Base-by-base conservation (phyloP, 2,888 invertebrate genomes). In the Drosophila setosimentum region DNA sequence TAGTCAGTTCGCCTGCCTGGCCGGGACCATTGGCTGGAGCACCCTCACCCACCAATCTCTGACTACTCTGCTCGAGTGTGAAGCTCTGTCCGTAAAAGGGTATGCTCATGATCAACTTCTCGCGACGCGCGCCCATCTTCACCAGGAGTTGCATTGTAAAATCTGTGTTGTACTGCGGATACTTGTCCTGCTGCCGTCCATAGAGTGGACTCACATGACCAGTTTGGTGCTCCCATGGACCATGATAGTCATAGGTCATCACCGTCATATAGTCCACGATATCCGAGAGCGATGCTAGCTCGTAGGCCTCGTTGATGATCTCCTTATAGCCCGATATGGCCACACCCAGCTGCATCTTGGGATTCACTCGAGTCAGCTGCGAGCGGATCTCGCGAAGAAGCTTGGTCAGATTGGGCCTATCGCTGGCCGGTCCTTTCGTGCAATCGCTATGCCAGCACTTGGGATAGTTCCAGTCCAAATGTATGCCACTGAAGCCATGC, bases 391-490 rank as follows among this genome's bases (percentile, higher is more conserved):
- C 97, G 93, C 95, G 94, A 21, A 97, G 93, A 24, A 98, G 94
- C 91, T 95, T 96, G 0, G 96, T 96, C 78, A 96, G 97, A 89
- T 97, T 97, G 0, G 95, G 94, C 86, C 95, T 96, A 90, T 98
- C 98, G 27, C 95, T 95, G 0, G 94, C 94, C 0, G 97, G 96
- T 0, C 98, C 98, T 83, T 96, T 96, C 50, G 95, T 95, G 91
- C 98, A 98, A 91, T 97, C 96, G 80, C 97, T 97, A 91, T 98
- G 98, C 97, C 98, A 98, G 88, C 98, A 98, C 72, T 96, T 96
- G 0, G 98, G 98, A 91, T 98, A 98, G 91, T 98, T 98, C 98
- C 98, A 99, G 88, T 98, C 98, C 30, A 99, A 92, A 87, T 98
- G 98, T 0, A 99, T 93, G 6, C 99, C 99, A 76, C 96, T 95